Base-by-base conservation (phyloP, 2,888 invertebrate genomes). In the Drosophila nr. medialis region DNA sequence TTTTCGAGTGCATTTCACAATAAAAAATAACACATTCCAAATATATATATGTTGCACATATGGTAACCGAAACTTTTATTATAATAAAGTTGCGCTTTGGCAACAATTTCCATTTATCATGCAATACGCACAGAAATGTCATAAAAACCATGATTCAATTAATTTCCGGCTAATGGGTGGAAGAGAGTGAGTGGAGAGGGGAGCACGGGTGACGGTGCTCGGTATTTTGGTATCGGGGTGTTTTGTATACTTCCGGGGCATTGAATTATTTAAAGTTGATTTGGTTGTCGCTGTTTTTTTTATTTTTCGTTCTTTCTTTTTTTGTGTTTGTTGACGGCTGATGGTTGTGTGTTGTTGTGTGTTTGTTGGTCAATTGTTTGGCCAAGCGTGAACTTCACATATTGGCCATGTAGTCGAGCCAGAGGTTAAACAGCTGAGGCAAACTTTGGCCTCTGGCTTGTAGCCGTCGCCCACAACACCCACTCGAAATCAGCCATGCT, bases 181-280 rank as follows among this genome's bases (percentile, higher is more conserved):
- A 27, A 21, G n/a, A 4, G 6, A 4, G 6, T 2, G 24, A 1
- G 48, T 3, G 15, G 2, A 18, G 21, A 13, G 68, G 53, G 30
- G 18, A 30, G 51, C 13, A 53, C 4, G 24, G 8, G 5, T 18
- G 38, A 38, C 38, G 38, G 38, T 18, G 10, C 27, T 1, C 5
- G 36, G 55, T n/a, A 32, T 30, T 48, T 38, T 13, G 50, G n/a
- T 50, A 24, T 50, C 15, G 29, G 54, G 53, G 53, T 45, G 48
- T 30, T 42, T 34, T 29, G 15, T 32, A 53, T 27, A 67, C 75
- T 75, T 81, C 71, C 81, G 73, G 71, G 51, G 75, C 77, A 83
- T 76, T 77, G 78, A 75, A 82, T 84, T 84, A 86, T 79, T 88
- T 77, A 82, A 82, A 84, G 76, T 76, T 88, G 89, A 84, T 82